Evolutionary conservation across 2,888 invertebrate genomes (phyloP), one percentile per base, ranked within the genome.

Genomic region (Cheilosia impressa): DNA sequence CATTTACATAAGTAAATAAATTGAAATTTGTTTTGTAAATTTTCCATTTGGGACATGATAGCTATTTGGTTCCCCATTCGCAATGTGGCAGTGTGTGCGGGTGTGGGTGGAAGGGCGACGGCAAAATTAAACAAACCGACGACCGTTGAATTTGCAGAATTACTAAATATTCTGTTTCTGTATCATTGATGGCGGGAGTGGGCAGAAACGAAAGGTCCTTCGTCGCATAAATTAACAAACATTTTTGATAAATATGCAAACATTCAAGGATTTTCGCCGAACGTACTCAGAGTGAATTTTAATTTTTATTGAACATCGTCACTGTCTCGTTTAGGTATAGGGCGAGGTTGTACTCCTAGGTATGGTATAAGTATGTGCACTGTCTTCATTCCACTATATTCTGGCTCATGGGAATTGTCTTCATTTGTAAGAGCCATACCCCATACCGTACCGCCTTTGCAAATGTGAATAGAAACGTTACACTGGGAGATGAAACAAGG

Each of bases 191-290:
- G 60, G 9, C 13, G 9, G 17, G 53, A 13, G 19, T 17, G 19
- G 15, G 58, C 2, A 6, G 41, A 10, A 7, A 55, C 55, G 71
- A 63, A 22, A 58, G 58, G 52, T 77, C 58, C 63, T 71, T 71
- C 47, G 65, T 62, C 68, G 85, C 68, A 85, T 85, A 85, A 85
- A 85, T 85, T 85, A 85, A 71, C 75, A 84, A 85, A 85, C 76
- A 81, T 72, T 85, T 85, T 85, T 85, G 85, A 85, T 85, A 85
- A 85, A 85, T 85, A 85, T 85, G 85, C 85, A 81, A 85, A 85
- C 85, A 85, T 85, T 85, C 85, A 72, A 72, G 85, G 85, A 85
- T 81, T 85, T 80, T 85, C 85, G 60, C 66, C 66, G 47, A 85
- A 77, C 66, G 68, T 81, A 85, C 85, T 81, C 76, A 13, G 76